phyloP scores from a whole-genome alignment of 2,888 invertebrate genomes.

The Sesia bembeciformis region DNA sequence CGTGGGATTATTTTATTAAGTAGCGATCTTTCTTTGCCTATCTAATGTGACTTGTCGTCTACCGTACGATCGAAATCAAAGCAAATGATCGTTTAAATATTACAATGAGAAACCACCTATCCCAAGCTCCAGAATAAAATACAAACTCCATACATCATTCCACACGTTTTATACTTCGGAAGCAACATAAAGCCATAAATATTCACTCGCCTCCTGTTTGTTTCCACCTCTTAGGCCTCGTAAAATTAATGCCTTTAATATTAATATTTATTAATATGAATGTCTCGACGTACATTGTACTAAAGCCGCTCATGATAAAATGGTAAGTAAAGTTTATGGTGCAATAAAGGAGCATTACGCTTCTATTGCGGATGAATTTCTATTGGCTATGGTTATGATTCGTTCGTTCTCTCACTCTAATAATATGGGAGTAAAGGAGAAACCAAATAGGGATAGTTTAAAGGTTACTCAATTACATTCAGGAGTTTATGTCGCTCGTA shows the following conservation, averaged over 20 bases:
- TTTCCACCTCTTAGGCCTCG: constrained; percentile 62
- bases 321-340: constrained; percentile 60
- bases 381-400: constrained; percentile 16
- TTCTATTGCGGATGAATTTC: constrained; percentile 39
- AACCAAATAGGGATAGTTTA: constrained; percentile 3
- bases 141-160: constrained; percentile 26
- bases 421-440: constrained; percentile 10
- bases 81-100: no score
- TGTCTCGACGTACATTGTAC: constrained; percentile 37
- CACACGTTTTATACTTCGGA: constrained; percentile 36
- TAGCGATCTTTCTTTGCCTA: no score
- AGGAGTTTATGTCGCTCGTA: not conserved
- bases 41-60: no score
- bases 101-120: no score
- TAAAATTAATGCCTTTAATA: constrained; percentile 63
- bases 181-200: constrained; percentile 53
- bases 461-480: not conserved
- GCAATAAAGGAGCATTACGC: constrained; percentile 50
- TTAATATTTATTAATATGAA: constrained; percentile 69
- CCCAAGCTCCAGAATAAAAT: constrained; percentile 8
- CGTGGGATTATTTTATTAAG: no score
- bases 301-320: constrained; percentile 54
- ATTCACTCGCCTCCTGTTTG: constrained; percentile 56
- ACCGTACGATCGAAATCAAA: no score
- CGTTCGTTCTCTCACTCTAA: constrained; percentile 20